Evolutionary conservation across 2,888 invertebrate species (phyloP), one percentile per base, ranked within the genome.

Genomic region (Hedychridium roseum): DNA sequence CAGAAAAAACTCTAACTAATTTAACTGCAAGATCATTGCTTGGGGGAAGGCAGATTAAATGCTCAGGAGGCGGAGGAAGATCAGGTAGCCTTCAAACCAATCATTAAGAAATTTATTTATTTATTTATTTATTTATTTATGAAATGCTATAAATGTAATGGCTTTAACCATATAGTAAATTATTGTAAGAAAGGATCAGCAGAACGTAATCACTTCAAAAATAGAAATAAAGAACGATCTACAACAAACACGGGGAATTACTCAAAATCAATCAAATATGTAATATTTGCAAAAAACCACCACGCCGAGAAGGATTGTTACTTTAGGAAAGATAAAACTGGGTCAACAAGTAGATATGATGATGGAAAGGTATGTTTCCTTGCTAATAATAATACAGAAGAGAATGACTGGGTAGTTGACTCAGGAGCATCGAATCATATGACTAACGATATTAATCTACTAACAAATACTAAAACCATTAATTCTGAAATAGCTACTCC

Each of bases 331-430:
- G 11, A 31, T 26, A 30, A 16, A 32, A 38, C 12, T 11, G 21
- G 1, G 2, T 1, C 14, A 6, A 11, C 15, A 15, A 17, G 6
- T 17, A 37, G 11, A 16, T 7, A 26, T 15, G 16, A 12, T 14
- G n/a, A 9, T 1, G 16, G 6, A 9, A 46, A 27, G 21, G 28
- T 40, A 36, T 34, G 32, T 17, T 35, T 41, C 17, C 12, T 36
- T 6, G 21, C 14, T 11, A 31, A 18, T 18, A 27, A 16, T 4
- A 36, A n/a, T 46, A 20, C 12, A 49, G 21, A 20, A 21, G 20
- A 47, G 43, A 27, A 42, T 30, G 49, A 17, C n/a, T 45, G 40
- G 45, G 7, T 40, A 16, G 20, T 39, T 3, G 40, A 40, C 15
- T 40, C 21, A 20, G 28, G 39, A 7, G 23, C 39, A 1, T 39